These are phyloP conservation scores for Anthonomus grandis DNA, from an alignment of 1,140 invertebrate species.

Conservation along the genomic window DNA sequence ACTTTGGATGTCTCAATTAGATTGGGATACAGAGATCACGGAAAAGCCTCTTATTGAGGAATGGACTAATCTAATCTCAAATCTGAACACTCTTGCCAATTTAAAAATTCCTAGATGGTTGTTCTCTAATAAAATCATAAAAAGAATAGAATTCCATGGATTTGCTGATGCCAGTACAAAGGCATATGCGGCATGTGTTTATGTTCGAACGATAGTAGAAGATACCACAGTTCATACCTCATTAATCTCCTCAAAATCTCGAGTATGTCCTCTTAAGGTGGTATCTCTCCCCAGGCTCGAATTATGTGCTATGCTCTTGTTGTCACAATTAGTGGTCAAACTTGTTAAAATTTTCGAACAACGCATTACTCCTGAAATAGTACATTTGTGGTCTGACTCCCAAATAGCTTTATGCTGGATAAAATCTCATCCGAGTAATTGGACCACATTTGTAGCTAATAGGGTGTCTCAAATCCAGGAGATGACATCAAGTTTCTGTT, in stretches of 20 bases:
- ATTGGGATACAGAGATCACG: constrained; percentile 45
- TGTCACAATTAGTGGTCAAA: constrained; percentile 10
- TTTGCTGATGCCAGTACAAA: constrained; percentile 43
- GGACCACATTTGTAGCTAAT: constrained; percentile 16
- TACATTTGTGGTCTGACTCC: constrained; percentile 8
- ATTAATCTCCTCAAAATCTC: constrained; percentile 20
- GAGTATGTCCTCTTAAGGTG: constrained; percentile 25
- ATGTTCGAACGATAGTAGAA: constrained; percentile 27
- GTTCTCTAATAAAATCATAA: background rate
- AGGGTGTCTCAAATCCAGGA: constrained; percentile 16
- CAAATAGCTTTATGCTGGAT: constrained; percentile 10
- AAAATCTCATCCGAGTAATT: background rate
- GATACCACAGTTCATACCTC: background rate
- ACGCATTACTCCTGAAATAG: background rate
- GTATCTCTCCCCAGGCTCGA: constrained; percentile 30
- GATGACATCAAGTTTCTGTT: constrained; percentile 7
- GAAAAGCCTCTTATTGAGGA: background rate
- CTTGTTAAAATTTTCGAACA: background rate
- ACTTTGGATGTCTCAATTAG: constrained; percentile 40
- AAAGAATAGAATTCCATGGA: constrained; percentile 23
- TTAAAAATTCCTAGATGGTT: constrained; percentile 10
- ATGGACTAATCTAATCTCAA: constrained; percentile 4
- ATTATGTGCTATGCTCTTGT: constrained; percentile 25
- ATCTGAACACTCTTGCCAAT: background rate
- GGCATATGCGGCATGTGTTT: constrained; percentile 42